Conservation (phyloP, 2,888 invertebrate species). For the Anaspis maculata region DNA sequence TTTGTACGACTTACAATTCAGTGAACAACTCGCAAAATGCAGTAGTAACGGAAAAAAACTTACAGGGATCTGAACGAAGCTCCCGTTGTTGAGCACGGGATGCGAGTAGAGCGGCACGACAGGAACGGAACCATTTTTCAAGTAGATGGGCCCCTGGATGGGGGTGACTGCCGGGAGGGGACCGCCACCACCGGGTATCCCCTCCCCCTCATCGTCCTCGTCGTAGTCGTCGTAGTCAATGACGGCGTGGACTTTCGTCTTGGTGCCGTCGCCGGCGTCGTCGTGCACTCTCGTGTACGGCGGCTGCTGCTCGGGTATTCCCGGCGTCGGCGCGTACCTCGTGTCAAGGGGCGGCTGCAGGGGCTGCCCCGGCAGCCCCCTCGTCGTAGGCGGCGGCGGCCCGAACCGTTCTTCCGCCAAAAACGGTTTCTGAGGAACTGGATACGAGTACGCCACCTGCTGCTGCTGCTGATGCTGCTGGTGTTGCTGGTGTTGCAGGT, state of each 20-base stretch:
- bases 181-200: too few relatives aligned
- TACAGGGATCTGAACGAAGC: constrained; percentile 84
- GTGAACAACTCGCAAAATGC: too few relatives aligned
- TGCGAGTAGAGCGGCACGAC: constrained; percentile 83
- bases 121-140: constrained; percentile 78
- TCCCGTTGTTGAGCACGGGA: constrained; percentile 76
- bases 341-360: too few relatives aligned
- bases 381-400: constrained; percentile 5
- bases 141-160: constrained; percentile 78
- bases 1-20: too few relatives aligned
- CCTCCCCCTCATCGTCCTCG: constrained; percentile 49
- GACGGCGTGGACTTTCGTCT: constrained; percentile 59
- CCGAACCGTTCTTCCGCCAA: constrained; percentile 36
- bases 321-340: neutral
- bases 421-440: constrained; percentile 37
- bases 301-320: constrained; percentile 30
- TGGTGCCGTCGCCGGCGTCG: constrained; percentile 46
- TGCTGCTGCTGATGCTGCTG: constrained; percentile 18
- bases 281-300: constrained; percentile 59
- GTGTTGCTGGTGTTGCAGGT: too few relatives aligned
- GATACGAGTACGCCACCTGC: constrained; percentile 33
- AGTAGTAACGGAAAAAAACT: too few relatives aligned
- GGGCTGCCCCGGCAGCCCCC: constrained; percentile 42
- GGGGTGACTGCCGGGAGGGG: constrained; percentile 58
- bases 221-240: constrained; percentile 65